These are phyloP conservation scores for Pagrus major DNA, from an alignment of 2,113 vertebrate genomes.

Conservation along the genomic window DNA sequence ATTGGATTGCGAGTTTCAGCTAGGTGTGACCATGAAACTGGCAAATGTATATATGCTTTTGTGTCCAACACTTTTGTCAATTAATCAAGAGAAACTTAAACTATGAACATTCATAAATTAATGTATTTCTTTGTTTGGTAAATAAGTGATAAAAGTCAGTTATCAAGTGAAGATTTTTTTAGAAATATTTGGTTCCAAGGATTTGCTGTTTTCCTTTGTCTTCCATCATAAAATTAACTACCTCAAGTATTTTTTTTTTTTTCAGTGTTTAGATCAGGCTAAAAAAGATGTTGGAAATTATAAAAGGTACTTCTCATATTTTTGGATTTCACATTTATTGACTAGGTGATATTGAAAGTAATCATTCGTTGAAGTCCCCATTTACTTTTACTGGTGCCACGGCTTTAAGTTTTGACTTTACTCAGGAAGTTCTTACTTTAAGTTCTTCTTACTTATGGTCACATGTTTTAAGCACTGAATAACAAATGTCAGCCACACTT, in stretches of 20 bases:
- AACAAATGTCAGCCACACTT: background rate
- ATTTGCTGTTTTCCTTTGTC: background rate
- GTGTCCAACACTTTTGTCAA: background rate
- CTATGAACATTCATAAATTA: background rate
- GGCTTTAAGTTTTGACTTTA: background rate
- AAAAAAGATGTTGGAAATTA: too few species aligned
- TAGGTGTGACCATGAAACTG: background rate
- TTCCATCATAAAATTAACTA: background rate
- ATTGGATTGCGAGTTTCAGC: background rate
- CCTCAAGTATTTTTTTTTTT: too few species aligned
- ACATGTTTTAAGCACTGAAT: background rate
- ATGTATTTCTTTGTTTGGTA: background rate
- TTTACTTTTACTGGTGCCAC: background rate
- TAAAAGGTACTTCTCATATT: background rate
- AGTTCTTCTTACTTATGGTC: background rate
- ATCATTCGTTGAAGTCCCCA: background rate
- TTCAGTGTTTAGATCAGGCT: background rate
- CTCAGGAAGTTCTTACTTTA: background rate
- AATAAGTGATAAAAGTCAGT: background rate
- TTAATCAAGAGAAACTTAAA: background rate
- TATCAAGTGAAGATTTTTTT: background rate
- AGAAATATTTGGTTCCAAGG: background rate
- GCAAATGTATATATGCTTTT: background rate
- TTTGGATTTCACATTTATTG: background rate
- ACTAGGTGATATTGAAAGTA: background rate